Evolutionary conservation across 1,140 invertebrate genomes (phyloP).

Genomic region (Pissodes strobi): DNA sequence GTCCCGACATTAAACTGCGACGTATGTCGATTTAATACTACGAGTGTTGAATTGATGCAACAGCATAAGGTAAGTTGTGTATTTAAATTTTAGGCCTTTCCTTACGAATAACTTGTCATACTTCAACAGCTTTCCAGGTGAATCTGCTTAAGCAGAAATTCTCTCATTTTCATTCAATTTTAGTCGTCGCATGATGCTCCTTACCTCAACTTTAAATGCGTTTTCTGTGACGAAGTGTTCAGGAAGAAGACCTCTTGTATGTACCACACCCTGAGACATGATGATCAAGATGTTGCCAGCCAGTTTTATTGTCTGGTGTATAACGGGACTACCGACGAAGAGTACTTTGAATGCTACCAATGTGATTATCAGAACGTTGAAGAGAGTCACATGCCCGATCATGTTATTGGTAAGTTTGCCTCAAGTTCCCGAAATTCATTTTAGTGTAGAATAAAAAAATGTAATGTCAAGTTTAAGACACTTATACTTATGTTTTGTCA

Average conservation of each 20-base stretch:
- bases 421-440: too few species aligned
- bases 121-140: too few species aligned
- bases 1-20: conserved; percentile 8
- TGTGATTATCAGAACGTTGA: conserved; percentile 22
- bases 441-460: too few species aligned
- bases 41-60: conserved; percentile 1
- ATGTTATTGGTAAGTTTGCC: conserved; percentile 29
- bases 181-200: too few species aligned
- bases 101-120: too few species aligned
- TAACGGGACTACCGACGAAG: conserved; percentile 1
- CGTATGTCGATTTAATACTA: conserved; percentile 7
- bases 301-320: conserved; percentile 20
- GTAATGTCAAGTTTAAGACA: too few species aligned
- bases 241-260: conserved; percentile 20
- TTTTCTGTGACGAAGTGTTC: conserved; percentile 17
- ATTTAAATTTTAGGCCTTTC: too few species aligned
- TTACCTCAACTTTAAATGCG: conserved; percentile 11
- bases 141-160: too few species aligned
- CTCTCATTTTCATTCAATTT: too few species aligned
- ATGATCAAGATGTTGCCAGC: conserved; percentile 24
- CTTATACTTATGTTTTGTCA: too few species aligned
- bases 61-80: conserved; percentile 22
- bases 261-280: conserved; percentile 23
- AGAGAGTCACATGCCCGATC: conserved; percentile 13
- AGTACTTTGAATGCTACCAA: conserved; percentile 30